Evolutionary conservation across 2,888 invertebrate genomes (phyloP).

Genomic region (Euplexia lucipara): DNA sequence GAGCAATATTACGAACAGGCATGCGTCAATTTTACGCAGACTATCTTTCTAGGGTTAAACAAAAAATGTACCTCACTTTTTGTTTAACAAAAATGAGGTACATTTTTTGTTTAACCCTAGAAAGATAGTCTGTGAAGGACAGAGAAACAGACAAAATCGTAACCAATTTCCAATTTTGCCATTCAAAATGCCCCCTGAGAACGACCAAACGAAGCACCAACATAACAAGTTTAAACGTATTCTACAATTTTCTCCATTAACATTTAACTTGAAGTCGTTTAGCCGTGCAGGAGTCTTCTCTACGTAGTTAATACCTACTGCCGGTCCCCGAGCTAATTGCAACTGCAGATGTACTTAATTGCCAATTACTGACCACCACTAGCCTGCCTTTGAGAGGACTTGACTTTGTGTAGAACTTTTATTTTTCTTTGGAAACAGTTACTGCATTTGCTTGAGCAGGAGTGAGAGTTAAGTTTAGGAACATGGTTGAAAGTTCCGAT

Average conservation of each 20-base stretch:
- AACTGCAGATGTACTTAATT: slow-evolving; percentile 53
- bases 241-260: slow-evolving; percentile 25
- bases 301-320: slow-evolving; percentile 15
- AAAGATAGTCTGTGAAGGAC: too few relatives aligned
- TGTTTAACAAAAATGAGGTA: too few relatives aligned
- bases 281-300: slow-evolving; percentile 11
- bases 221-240: not conserved
- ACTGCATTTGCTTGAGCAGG: not conserved
- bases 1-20: too few relatives aligned
- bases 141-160: too few relatives aligned
- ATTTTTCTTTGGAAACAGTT: not conserved
- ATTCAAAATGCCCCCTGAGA: too few relatives aligned
- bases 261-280: slow-evolving; percentile 30
- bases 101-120: too few relatives aligned
- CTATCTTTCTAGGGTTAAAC: too few relatives aligned
- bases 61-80: too few relatives aligned
- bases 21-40: too few relatives aligned
- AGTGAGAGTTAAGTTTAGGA: not conserved
- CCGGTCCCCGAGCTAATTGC: slow-evolving; percentile 46
- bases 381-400: slow-evolving; percentile 29
- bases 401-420: slow-evolving; percentile 28
- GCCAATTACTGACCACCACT: slow-evolving; percentile 56
- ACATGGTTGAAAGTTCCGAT: not conserved
- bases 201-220: not conserved
- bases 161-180: too few relatives aligned